Percentiles rank a stretch among this genome's conserved stretches.
These are phyloP conservation scores for Tholera decimalis DNA, from an alignment of 2,888 invertebrate species.

Conservation along the genomic window DNA sequence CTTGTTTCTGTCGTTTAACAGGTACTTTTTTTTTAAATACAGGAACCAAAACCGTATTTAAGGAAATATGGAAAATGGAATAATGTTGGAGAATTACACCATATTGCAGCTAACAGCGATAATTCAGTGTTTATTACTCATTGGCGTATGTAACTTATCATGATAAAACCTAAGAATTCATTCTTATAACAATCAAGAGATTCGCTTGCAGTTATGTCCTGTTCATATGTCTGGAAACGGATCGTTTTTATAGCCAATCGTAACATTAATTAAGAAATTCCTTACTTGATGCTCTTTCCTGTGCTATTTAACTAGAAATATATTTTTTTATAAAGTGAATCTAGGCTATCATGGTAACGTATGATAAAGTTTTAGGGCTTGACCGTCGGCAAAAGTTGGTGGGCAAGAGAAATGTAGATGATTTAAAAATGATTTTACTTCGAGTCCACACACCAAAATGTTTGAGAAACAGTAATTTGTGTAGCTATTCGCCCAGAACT, in stretches of 20 bases:
- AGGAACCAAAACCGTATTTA: neutral
- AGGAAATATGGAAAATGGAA: neutral
- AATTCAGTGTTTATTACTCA: neutral
- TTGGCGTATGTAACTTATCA: neutral
- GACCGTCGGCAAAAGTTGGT: constrained; percentile 2
- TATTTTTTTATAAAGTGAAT: constrained; percentile 11
- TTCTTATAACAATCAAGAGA: constrained; percentile 8
- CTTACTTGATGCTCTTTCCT: constrained; percentile 24
- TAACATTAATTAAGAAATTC: constrained; percentile 43
- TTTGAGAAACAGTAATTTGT: constrained; percentile 62
- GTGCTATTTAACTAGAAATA: constrained; percentile 8
- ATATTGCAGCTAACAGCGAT: neutral
- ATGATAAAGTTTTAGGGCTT: neutral
- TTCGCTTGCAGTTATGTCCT: constrained; percentile 14
- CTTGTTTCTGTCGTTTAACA: neutral
- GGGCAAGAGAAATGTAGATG: neutral
- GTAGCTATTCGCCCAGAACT: constrained; percentile 55
- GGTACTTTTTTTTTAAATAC: too few relatives aligned
- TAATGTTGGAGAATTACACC: neutral
- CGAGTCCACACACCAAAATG: constrained; percentile 44
- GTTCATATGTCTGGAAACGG: constrained; percentile 22
- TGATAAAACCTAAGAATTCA: neutral
- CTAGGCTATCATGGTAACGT: neutral
- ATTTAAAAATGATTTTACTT: constrained; percentile 27
- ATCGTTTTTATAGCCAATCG: constrained; percentile 34